Base-by-base conservation (phyloP, 1,140 invertebrate genomes). In the Monomorium pharaonis region DNA sequence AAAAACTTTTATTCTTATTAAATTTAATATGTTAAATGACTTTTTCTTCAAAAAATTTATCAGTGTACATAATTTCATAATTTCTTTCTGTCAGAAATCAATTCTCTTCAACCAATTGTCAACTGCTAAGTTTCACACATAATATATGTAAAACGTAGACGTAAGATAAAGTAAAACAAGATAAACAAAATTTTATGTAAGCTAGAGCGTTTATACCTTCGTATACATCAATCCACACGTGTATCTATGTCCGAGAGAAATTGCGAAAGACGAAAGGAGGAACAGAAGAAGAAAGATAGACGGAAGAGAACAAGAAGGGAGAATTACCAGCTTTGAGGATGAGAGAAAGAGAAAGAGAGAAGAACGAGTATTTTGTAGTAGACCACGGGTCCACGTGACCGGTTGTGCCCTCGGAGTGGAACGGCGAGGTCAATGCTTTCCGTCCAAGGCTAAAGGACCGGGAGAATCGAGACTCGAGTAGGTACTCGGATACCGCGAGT, bases 381-480 rank as follows among this genome's bases (percentile, higher is more conserved):
- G 92, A 91, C 88, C 91, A 89, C 89, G 92, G n/a, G 92, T 91
- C 88, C 92, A 92, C 84, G 87, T 92, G 92, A 92, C 91, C 92
- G 92, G 91, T 93, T 94, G 91, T 89, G 86, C 91, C 93, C 89
- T 92, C 88, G 75, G 89, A 92, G 89, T 92, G 92, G 92, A 93
- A 93, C 92, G 93, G 84, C 84, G 93, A 93, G 93, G 93, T 94
- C 93, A 94, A 94, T 92, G 93, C 90, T 94, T 94, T 91, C 93
- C 90, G 89, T 93, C 93, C 93, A 94, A 94, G 93, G 93, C 92
- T 92, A 94, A 93, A 91, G 92, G 91, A 93, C 91, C 89, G 87
- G 83, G 62, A 90, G 84, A 90, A 60, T 63, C 86, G 78, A 90
- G 89, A 81, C 83, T 90, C 89, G 88, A 90, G 89, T 87, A 89